Evolutionary conservation across 2,797 vertebrate genomes (phyloP), one percentile per base, ranked within the genome.

Genomic region (Rousettus madagascariensis): DNA sequence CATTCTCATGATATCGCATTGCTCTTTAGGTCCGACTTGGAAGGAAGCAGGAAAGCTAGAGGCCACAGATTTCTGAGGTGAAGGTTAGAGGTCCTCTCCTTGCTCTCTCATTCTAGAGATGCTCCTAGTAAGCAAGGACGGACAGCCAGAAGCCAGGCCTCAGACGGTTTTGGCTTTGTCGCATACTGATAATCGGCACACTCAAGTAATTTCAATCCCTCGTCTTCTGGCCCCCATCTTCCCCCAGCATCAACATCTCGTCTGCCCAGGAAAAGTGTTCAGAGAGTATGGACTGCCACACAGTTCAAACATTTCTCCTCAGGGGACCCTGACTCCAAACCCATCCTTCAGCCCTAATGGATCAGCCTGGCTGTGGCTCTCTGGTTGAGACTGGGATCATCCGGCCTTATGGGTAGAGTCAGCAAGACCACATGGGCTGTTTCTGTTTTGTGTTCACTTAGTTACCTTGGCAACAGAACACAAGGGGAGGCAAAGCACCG

Each of bases 381-480:
- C 36, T 4, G 53, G 36, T 87, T 74, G 92, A 78, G 72, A 92
- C 49, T n/a, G 82, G 72, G 87, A 59, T 38, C 19, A 57, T 59
- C 95, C 95, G 96, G 92, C 33, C 15, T n/a, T 10, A 2, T 7
- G 68, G 11, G 87, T 82, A 68, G 92, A 72, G 72, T 79, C 20
- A 36, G 13, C 8, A 72, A 26, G 77, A 90, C 94, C 94, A n/a
- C 0, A 10, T 5, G 16, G 96, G 77, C 92, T 97, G 92, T 36
- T 79, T 96, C 84, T 96, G 90, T 74, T 97, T 91, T 61, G 80
- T 69, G 93, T 24, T 82, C 82, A 28, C 68, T 78, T 3, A 28
- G 90, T 96, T 97, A 86, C 96, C 94, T 61, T 63, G 66, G 98
- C 96, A 96, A 88, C 97, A 6, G 87, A 66, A 78, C 77, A 30